These are phyloP conservation scores for Noctilio leporinus DNA, from an alignment of 2,113 vertebrate species.

Conservation along the genomic window DNA sequence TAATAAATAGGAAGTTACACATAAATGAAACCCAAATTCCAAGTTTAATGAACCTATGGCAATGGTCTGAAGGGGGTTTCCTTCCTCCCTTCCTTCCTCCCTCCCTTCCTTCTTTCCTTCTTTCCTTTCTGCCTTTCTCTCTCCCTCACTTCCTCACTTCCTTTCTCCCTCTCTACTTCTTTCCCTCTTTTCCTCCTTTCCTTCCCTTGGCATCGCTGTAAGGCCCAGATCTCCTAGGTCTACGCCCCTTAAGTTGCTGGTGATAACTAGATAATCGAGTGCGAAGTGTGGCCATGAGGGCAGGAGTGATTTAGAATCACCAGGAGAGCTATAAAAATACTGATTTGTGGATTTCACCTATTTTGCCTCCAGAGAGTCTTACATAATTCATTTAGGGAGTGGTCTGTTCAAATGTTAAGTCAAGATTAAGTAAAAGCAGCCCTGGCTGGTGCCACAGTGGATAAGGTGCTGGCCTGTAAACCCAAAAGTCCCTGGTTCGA, in stretches of 20 bases:
- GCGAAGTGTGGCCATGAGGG: neutral
- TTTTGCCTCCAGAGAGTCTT: neutral
- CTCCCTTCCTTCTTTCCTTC: too few species aligned
- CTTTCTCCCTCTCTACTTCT: rapidly evolving
- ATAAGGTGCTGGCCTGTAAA: too few species aligned
- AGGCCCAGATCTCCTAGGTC: neutral
- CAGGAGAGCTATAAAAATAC: neutral
- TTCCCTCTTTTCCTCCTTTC: too few species aligned
- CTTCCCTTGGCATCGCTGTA: neutral
- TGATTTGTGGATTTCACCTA: neutral
- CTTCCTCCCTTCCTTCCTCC: neutral
- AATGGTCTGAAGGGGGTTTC: neutral
- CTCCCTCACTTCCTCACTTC: too few species aligned
- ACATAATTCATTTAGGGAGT: neutral
- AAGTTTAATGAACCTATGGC: neutral
- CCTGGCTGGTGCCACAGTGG: too few species aligned
- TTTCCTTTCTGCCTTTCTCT: too few species aligned
- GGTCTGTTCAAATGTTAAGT: neutral
- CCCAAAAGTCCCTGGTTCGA: too few species aligned
- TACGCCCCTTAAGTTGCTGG: neutral
- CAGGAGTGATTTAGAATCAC: neutral
- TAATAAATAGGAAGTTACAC: neutral
- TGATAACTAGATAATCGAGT: neutral
- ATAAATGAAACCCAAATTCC: neutral
- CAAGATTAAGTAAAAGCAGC: neutral